Conservation (phyloP, 2,797 vertebrate genomes). For the Propithecus perrieri region DNA sequence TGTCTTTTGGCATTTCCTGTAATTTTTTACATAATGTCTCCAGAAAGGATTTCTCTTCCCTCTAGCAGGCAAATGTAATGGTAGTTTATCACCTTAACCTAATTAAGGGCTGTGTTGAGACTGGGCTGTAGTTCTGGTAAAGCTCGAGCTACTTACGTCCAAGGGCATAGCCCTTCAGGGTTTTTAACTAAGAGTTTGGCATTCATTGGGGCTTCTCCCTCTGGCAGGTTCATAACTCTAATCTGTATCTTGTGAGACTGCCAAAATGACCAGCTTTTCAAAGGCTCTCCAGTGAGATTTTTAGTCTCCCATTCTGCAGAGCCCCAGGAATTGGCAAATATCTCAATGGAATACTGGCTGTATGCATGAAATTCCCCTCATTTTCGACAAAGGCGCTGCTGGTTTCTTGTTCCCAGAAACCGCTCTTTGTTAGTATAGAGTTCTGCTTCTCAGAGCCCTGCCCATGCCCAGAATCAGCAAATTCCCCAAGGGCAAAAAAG, state of each 20-base stretch:
- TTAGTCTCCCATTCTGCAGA: slow-evolving; percentile 42
- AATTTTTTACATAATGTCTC: not conserved
- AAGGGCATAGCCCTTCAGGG: not conserved
- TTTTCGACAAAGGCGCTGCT: slow-evolving; percentile 18
- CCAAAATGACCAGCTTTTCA: slow-evolving; percentile 42
- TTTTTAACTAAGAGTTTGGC: slow-evolving; percentile 15
- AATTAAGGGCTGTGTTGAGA: not conserved
- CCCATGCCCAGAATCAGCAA: not conserved
- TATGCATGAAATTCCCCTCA: not conserved
- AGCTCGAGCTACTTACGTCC: slow-evolving; percentile 13
- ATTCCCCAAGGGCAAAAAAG: not conserved
- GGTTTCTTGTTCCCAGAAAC: slow-evolving; percentile 3
- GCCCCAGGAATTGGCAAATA: slow-evolving; percentile 40
- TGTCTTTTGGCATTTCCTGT: not conserved
- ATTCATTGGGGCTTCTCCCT: not conserved
- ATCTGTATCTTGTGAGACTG: slow-evolving; percentile 24
- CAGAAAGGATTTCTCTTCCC: not conserved
- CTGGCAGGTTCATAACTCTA: slow-evolving; percentile 40
- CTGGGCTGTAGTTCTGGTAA: not conserved
- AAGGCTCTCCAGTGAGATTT: slow-evolving; percentile 22
- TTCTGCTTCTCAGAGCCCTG: not conserved
- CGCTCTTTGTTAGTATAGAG: not conserved
- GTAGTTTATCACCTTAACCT: not conserved
- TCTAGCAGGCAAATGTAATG: not conserved
- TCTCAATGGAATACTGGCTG: not conserved